Percentiles rank a stretch among this genome's conserved stretches.
phyloP scores from a whole-genome alignment of 2,888 invertebrate genomes.

The Abrostola triplasia region DNA sequence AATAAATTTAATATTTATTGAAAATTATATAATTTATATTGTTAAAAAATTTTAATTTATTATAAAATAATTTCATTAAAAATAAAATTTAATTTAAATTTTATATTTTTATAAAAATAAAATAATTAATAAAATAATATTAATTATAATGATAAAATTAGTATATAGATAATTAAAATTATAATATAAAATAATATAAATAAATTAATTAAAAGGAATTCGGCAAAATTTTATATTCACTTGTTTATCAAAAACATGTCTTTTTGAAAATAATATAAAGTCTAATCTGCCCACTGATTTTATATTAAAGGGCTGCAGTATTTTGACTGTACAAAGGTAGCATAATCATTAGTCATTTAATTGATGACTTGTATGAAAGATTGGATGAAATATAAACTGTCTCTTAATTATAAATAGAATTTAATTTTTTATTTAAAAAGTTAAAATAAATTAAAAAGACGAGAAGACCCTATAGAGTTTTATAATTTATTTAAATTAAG shows the following conservation, averaged over 20 bases:
- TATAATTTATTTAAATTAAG: conserved; percentile 75
- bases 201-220: conserved; percentile 88
- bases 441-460: conserved; percentile 90
- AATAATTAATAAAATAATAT: conserved; percentile 79
- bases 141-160: conserved; percentile 89
- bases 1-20: conserved; percentile 65
- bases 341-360: conserved; percentile 93
- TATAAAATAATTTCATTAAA: conserved; percentile 78
- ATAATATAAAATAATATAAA: conserved; percentile 63
- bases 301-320: conserved; percentile 93
- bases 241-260: conserved; percentile 94
- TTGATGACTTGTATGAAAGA: conserved; percentile 93
- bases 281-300: conserved; percentile 92
- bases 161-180: conserved; percentile 78
- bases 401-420: conserved; percentile 77
- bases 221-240: conserved; percentile 90
- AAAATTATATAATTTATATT: conserved; percentile 88
- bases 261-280: conserved; percentile 90
- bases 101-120: conserved; percentile 79
- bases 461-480: conserved; percentile 95
- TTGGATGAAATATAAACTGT: conserved; percentile 90
- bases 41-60: conserved; percentile 86
- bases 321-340: conserved; percentile 94
- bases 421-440: conserved; percentile 89
- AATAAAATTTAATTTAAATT: conserved; percentile 71